Evolutionary conservation across 2,113 vertebrate genomes (phyloP).

Genomic region (Candoia aspera): DNA sequence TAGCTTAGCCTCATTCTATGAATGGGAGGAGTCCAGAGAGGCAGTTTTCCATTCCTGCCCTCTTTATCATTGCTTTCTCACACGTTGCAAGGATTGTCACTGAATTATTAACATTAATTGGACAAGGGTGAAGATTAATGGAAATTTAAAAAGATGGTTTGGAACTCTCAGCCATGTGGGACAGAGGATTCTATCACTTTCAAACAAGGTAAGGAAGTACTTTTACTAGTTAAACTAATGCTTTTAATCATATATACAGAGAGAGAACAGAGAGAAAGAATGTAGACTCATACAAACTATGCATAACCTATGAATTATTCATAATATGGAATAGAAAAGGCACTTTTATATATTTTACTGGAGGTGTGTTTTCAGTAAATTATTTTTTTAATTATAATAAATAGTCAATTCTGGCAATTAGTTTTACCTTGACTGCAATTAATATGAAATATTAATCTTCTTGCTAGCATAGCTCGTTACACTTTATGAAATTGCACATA

Average conservation of each 20-base stretch:
- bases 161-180: slow-evolving; percentile 35
- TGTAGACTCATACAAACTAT: not conserved
- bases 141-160: slow-evolving; percentile 33
- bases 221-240: not conserved
- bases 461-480: not conserved
- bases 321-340: not conserved
- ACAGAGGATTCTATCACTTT: slow-evolving; percentile 41
- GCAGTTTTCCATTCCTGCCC: not conserved
- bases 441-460: slow-evolving; percentile 24
- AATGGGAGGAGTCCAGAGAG: slow-evolving; percentile 57
- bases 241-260: not conserved
- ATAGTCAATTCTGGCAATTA: not conserved
- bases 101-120: not conserved
- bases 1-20: slow-evolving; percentile 1
- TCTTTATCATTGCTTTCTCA: slow-evolving; percentile 25
- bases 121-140: slow-evolving; percentile 41
- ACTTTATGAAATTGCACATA: slow-evolving; percentile 12
- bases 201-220: slow-evolving; percentile 62
- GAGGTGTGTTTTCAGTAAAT: not conserved
- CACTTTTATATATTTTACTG: not conserved
- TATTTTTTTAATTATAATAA: slow-evolving; percentile 5
- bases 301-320: not conserved
- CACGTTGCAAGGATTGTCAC: not conserved
- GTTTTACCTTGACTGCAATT: slow-evolving; percentile 29
- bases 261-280: not conserved